A percentile compares a stretch with the other conserved stretches of the same genome.
These are phyloP conservation scores for Meteorus colon DNA, from an alignment of 2,888 invertebrate species.

Conservation along the genomic window DNA sequence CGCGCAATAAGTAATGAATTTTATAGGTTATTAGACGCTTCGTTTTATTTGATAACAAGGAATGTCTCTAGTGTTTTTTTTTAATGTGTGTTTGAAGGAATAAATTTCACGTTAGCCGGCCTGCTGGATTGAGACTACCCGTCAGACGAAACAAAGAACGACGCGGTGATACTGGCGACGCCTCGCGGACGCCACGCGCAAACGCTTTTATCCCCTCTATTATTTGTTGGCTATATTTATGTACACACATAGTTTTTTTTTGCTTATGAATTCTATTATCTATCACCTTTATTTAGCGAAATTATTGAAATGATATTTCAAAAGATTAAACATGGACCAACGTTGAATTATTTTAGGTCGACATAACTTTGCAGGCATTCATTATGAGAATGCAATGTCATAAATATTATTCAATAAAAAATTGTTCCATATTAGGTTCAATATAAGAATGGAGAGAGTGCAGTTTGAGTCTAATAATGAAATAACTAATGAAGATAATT, in stretches of 20 bases:
- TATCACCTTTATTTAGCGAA: no score
- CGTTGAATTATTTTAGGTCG: no score
- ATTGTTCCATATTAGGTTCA: no score
- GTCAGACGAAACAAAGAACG: slow-evolving; percentile 69
- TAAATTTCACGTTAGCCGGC: slow-evolving; percentile 47
- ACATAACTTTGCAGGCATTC: no score
- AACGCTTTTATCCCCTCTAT: slow-evolving; percentile 26
- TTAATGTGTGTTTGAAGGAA: slow-evolving; percentile 34
- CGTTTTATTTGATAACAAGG: slow-evolving; percentile 27
- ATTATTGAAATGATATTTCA: no score
- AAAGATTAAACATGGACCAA: no score
- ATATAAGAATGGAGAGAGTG: no score
- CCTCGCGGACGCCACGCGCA: slow-evolving; percentile 48
- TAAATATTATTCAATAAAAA: no score
- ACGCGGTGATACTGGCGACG: slow-evolving; percentile 65
- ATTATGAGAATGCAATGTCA: no score
- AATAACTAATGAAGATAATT: no score
- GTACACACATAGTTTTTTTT: neutral
- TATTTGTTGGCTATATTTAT: slow-evolving; percentile 13
- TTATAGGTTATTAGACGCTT: slow-evolving; percentile 28
- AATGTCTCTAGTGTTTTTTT: slow-evolving; percentile 38
- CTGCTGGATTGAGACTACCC: slow-evolving; percentile 37
- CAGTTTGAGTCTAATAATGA: no score
- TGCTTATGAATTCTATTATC: no score
- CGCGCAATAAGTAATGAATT: neutral